Base-by-base conservation (phyloP, 2,888 invertebrate genomes). In the Athetis lepigone region DNA sequence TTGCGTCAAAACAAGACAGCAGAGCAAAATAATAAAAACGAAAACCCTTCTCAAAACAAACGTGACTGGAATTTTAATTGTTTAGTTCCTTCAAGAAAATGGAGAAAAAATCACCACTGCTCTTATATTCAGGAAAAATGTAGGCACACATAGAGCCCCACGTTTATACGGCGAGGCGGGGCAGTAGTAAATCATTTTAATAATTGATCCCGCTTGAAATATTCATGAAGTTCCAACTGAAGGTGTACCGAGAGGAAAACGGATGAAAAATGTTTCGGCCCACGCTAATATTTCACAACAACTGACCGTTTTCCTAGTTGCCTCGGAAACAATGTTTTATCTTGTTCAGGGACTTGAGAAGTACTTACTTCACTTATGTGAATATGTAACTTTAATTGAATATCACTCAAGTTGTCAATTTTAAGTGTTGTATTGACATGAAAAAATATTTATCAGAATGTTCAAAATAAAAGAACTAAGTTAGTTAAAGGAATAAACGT, bases 101-200 rank as follows among this genome's bases (percentile, higher is more conserved):
- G 65, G 56, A 70, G 64, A 70, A 73, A 80, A 83, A 82, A 80
- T 76, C 75, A 61, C 75, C 64, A 80, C 70, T 77, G 66, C 73
- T 77, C 76, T 76, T 74, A 58, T 72, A 72, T 80, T 81, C 76
- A 79, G 81, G 83, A 79, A 76, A 85, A 88, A 87, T 77, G 80
- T 82, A 81, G 80, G 81, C 82, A 83, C 76, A 86, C 85, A 85
- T 85, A 85, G 80, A 77, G 72, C 78, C 81, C 80, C 83, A 78
- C 85, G 86, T 88, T 89, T 85, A 85, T 83, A 85, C 84, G 80
- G 81, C 81, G 79, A 83, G 73, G 84, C 82, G 72, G 72, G 83
- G 81, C 85, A 86, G 90, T 86, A 90, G 92, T 94, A 94, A 94
- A 94, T 94, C 93, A 94, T 94, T 92, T 94, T 93, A 94, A 95